Evolutionary conservation across 2,888 invertebrate species (phyloP).

Genomic region (Auanema sp.): DNA sequence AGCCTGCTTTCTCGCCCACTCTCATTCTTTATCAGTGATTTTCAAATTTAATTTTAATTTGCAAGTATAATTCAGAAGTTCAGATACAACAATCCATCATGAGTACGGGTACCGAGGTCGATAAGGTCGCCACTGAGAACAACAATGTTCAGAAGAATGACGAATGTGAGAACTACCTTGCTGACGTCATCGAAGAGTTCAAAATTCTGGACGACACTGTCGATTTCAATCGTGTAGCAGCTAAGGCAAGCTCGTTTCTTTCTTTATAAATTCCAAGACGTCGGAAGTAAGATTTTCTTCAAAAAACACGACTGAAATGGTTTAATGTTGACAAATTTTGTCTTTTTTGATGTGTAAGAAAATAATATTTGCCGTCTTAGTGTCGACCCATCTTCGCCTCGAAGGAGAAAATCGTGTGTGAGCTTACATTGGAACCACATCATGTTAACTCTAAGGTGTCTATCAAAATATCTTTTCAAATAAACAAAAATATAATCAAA

Average conservation of each 20-base stretch:
- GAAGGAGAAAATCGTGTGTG: conserved; percentile 45
- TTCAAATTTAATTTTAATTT: too few species aligned
- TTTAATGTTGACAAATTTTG: not conserved
- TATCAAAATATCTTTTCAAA: not conserved
- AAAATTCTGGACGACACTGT: conserved; percentile 21
- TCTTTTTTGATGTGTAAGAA: conserved; percentile 2
- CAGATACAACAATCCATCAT: too few species aligned
- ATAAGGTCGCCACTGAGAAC: too few species aligned
- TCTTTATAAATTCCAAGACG: not conserved
- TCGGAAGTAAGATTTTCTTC: not conserved
- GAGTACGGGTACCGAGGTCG: too few species aligned
- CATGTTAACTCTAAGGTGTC: conserved; percentile 54
- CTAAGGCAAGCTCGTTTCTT: conserved; percentile 34
- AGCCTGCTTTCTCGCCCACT: too few species aligned
- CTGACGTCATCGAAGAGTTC: conserved; percentile 19
- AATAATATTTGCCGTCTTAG: conserved; percentile 17
- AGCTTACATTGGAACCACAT: conserved; percentile 50
- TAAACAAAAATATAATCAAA: conserved; percentile 12
- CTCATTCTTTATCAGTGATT: too few species aligned
- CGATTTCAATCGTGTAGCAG: conserved; percentile 57
- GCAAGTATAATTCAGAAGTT: too few species aligned
- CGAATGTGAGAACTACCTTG: not conserved
- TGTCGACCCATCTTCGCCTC: conserved; percentile 43
- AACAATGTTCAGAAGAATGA: conserved; percentile 1
- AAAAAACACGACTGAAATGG: not conserved